phyloP scores from a whole-genome alignment of 2,797 vertebrate species.

The Erithacus rubecula region DNA sequence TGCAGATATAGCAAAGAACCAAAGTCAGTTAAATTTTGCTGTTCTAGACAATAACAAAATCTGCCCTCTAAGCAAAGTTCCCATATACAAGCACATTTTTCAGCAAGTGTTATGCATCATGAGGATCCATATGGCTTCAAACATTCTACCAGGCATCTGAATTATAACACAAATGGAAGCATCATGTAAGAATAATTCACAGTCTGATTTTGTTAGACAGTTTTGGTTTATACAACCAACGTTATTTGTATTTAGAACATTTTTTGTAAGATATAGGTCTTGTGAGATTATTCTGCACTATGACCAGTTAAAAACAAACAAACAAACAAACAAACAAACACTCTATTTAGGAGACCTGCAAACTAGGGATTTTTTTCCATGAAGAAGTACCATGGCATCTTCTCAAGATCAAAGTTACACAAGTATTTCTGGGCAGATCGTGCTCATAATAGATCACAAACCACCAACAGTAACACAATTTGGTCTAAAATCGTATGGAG shows the following conservation, averaged over 20 bases:
- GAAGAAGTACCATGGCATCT: neutral
- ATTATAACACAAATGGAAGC: neutral
- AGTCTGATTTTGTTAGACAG: neutral
- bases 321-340: neutral
- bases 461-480: neutral
- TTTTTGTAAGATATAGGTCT: neutral
- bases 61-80: neutral
- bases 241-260: neutral
- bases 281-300: neutral
- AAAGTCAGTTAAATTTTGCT: neutral
- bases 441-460: neutral
- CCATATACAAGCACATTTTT: neutral
- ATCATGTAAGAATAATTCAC: neutral
- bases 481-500: neutral
- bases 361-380: neutral
- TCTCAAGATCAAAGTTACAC: neutral
- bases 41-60: neutral
- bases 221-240: neutral
- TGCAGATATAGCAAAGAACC: neutral
- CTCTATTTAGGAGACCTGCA: neutral
- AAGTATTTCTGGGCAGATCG: neutral
- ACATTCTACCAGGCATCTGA: neutral
- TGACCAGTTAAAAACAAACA: neutral
- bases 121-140: constrained; percentile 3
- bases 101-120: neutral